Evolutionary conservation across 2,888 invertebrate genomes (phyloP), one percentile per base, ranked within the genome.

Genomic region (Anagyrus pseudococci): DNA sequence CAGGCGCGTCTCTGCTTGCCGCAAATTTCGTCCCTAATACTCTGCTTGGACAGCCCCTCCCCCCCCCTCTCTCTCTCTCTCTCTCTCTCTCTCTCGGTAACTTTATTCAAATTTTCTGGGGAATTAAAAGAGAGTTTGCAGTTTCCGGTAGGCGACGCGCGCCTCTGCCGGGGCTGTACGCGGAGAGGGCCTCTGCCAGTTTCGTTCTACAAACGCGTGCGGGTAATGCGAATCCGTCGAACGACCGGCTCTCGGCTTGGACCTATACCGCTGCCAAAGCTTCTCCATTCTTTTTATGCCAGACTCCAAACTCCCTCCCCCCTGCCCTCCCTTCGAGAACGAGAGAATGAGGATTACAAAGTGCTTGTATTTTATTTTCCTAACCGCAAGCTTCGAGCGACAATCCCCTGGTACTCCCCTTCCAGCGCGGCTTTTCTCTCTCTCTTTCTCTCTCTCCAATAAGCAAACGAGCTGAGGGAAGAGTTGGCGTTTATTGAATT

Each of bases 51-150:
- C 73, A 48, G 67, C 10, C 52, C n/a, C n/a, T n/a, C n/a, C n/a
- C n/a, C n/a, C n/a, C n/a, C n/a, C n/a, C n/a, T n/a, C n/a, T n/a
- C n/a, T n/a, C n/a, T n/a, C n/a, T n/a, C n/a, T n/a, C n/a, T n/a
- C n/a, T n/a, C n/a, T n/a, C n/a, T n/a, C n/a, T n/a, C n/a, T n/a
- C n/a, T n/a, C n/a, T n/a, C n/a, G 29, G 66, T 70, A 77, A 78
- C 76, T 76, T 76, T 74, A 77, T 77, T 76, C 73, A 74, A 77
- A 78, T 75, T 76, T 73, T 70, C 68, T 68, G 68, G 69, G 69
- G 73, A 75, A 76, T 76, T 75, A 74, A 75, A 76, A 75, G 74
- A 74, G 75, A 76, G 74, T 76, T 76, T 72, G 70, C 73, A 70
- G 67, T 59, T 62, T 54, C 52, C 65, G 67, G 37, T 17, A 49